Evolutionary conservation across 2,888 invertebrate species (phyloP), one percentile per base, ranked within the genome.

Genomic region (Nomada fabriciana): DNA sequence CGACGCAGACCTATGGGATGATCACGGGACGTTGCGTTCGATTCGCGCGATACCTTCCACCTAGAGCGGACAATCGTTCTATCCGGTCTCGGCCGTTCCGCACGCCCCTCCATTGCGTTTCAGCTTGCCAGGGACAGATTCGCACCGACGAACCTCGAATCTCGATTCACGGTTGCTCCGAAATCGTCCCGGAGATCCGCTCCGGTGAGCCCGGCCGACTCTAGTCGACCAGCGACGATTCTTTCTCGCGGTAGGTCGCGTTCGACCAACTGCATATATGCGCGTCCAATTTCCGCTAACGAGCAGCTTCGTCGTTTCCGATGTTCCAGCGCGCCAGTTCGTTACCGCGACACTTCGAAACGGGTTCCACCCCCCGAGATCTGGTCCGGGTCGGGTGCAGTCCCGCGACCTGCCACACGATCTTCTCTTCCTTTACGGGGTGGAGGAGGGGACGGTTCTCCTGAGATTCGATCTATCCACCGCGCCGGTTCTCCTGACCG

Each of bases 131-230:
- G n/a, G 53, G 20, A 50, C 53, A 53, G 53, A 53, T 53, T 15
- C 53, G 53, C n/a, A 2, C 53, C 53, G n/a, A 53, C 53, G n/a
- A 53, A 53, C 9, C 53, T 20, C 20, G 20, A 20, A 59, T 59
- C 59, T 59, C 10, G 82, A 87, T 83, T 84, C 88, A 88, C 88
- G 89, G 89, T 90, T 88, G 88, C 89, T 89, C 89, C 77, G 43
- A 89, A 88, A 89, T 91, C 89, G 86, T 86, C 83, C 88, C 91
- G 92, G 92, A 92, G 90, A 92, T 92, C 82, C 91, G 92, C 91
- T 91, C 88, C 90, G 92, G 83, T 91, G 91, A 86, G 86, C 89
- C 88, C 86, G 87, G 75, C 86, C 85, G 80, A 76, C 70, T 73
- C 82, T 77, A 83, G 71, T 29, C 65, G 52, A 36, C 47, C 57